These are phyloP conservation scores for Hipparchia semele DNA, from an alignment of 2,888 invertebrate species.

Conservation along the genomic window DNA sequence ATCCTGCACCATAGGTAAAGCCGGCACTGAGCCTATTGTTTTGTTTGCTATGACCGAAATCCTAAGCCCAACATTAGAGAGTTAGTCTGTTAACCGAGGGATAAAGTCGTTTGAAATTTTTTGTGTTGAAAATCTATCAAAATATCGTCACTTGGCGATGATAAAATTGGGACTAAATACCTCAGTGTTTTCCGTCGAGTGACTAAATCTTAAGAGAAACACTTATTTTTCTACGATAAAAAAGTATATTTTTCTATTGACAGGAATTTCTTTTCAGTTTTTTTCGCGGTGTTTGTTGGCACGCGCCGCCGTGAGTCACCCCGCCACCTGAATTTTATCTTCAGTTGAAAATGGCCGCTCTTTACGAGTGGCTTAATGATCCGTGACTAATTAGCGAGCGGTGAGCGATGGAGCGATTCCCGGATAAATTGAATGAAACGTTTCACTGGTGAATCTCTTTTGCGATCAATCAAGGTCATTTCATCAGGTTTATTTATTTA, in stretches of 20 bases:
- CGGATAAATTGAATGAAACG: constrained; percentile 18
- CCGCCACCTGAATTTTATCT: constrained; percentile 66
- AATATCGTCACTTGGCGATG: no score
- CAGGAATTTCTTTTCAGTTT: constrained; percentile 20
- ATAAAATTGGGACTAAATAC: no score
- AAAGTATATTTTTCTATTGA: constrained; percentile 15
- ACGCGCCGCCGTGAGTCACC: constrained; percentile 58
- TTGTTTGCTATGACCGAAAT: no score
- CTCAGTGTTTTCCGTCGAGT: background rate
- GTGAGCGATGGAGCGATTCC: constrained; percentile 29
- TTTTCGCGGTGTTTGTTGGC: constrained; percentile 59
- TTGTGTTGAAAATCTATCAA: no score
- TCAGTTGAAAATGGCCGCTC: constrained; percentile 55
- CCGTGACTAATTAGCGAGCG: constrained; percentile 56
- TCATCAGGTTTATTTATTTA: no score
- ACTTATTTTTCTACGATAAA: background rate
- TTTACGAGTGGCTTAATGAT: constrained; percentile 62
- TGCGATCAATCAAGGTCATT: constrained; percentile 3
- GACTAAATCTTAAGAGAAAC: background rate
- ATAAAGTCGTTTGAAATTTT: no score
- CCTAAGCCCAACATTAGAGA: no score
- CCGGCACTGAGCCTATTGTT: no score
- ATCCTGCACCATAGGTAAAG: no score
- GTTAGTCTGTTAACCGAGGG: no score
- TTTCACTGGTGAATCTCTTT: background rate